Evolutionary conservation across 2,113 vertebrate species (phyloP).

Genomic region (Coptodon bakossiorum): DNA sequence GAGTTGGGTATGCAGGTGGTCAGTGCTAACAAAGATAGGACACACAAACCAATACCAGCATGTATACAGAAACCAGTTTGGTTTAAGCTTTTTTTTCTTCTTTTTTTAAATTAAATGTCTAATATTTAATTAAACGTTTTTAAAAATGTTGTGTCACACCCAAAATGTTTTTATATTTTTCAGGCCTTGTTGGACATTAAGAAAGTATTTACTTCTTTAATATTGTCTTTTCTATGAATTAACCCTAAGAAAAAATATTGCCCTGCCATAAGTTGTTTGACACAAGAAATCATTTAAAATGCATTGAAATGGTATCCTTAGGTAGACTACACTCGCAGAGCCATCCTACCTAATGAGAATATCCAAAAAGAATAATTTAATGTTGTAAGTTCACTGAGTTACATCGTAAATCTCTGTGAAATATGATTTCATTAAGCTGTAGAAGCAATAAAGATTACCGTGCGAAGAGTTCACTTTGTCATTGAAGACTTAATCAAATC

Average conservation of each 20-base stretch:
- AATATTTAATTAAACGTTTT: not conserved
- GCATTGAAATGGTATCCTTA: not conserved
- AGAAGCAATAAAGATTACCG: slow-evolving; percentile 49
- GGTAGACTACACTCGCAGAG: not conserved
- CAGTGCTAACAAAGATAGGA: not conserved
- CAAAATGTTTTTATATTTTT: not conserved
- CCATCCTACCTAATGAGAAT: slow-evolving; percentile 12
- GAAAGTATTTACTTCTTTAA: not conserved
- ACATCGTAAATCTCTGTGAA: slow-evolving; percentile 46
- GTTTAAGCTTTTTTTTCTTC: not conserved
- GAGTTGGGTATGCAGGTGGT: not conserved
- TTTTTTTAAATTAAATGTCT: too few species aligned
- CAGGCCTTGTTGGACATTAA: not conserved
- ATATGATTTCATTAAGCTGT: slow-evolving; percentile 57
- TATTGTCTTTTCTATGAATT: not conserved
- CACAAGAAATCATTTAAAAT: not conserved
- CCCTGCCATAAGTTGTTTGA: not conserved
- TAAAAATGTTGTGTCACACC: not conserved
- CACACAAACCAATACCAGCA: not conserved
- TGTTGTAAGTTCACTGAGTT: slow-evolving; percentile 5
- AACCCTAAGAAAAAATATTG: not conserved
- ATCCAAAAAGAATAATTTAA: slow-evolving; percentile 1
- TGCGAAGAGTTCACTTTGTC: slow-evolving; percentile 43
- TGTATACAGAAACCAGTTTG: not conserved
- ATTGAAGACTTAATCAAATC: slow-evolving; percentile 51